Base-by-base conservation (phyloP, 2,888 invertebrate species). In the Hirudinaria manillensis region DNA sequence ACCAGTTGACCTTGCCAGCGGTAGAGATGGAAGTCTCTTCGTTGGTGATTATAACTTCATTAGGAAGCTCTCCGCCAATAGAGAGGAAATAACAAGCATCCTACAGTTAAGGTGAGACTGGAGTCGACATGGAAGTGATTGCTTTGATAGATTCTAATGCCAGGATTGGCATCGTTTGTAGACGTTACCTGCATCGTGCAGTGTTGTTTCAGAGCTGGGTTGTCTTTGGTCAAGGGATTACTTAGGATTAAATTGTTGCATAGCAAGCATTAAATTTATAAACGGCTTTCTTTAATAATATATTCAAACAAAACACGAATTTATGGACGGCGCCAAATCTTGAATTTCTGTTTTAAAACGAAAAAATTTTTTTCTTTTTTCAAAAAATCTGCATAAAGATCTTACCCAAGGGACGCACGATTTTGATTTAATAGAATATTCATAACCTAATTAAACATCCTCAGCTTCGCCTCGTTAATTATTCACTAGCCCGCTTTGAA, bases 21-120 rank as follows among this genome's bases (percentile, higher is more conserved):
- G 94, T 32, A 92, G 95, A 19, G 98, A 99, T 86, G 99, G 98
- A 55, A 94, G 94, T 80, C 89, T 99, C 70, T 97, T 95, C 85
- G 94, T 98, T 19, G 97, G 96, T 19, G 97, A 98, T 86, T 96
- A 95, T 85, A 96, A 97, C 88, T 89, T 94, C 77, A 83, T 85
- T 70, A 77, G 85, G 24, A 84, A 84, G 76, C 78, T 85, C 67
- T 81, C 82, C 4, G 82, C 84, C 1, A 81, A 81, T 61, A 76
- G 83, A 36, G 82, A 82, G 45, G 82, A 83, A 76, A 82, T 85
- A 75, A 93, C 96, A 75, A 90, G 96, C 77, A 83, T 85, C 34
- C 79, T 85, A 24, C 80, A 84, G 77, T 81, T 84, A 77, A 82
- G 81, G 84, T 84, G 78, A 76, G 75, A 4, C 16, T 2, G 36